Evolutionary conservation across 2,113 vertebrate species (phyloP).

Genomic region (Vidua macroura): DNA sequence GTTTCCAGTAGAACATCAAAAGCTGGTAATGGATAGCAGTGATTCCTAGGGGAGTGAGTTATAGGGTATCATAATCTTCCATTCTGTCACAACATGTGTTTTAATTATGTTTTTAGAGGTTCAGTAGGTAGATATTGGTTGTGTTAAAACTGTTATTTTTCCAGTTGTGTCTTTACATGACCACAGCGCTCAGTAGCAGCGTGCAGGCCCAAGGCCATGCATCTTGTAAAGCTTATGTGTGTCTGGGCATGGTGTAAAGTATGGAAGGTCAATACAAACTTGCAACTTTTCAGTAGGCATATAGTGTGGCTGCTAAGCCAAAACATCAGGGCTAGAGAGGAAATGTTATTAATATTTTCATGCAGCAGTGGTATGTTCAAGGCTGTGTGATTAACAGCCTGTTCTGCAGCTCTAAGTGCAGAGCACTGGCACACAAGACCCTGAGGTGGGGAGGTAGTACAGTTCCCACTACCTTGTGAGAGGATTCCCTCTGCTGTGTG

Average conservation of each 20-base stretch:
- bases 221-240: not conserved
- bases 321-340: not conserved
- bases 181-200: not conserved
- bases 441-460: too few relatives aligned
- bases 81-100: not conserved
- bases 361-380: accelerated
- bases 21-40: not conserved
- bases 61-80: not conserved
- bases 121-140: not conserved
- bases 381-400: too few relatives aligned
- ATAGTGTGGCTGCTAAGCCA: not conserved
- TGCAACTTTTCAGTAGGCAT: not conserved
- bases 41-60: not conserved
- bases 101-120: not conserved
- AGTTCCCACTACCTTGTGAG: not conserved
- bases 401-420: not conserved
- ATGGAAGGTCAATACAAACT: not conserved
- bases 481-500: not conserved
- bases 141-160: not conserved
- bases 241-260: not conserved
- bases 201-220: not conserved
- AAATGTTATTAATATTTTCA: not conserved
- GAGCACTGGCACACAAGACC: not conserved
- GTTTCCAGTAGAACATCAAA: not conserved
- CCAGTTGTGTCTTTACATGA: not conserved